These are phyloP conservation scores for Entomobrya multifasciata DNA, from an alignment of 2,888 invertebrate genomes.

Conservation along the genomic window DNA sequence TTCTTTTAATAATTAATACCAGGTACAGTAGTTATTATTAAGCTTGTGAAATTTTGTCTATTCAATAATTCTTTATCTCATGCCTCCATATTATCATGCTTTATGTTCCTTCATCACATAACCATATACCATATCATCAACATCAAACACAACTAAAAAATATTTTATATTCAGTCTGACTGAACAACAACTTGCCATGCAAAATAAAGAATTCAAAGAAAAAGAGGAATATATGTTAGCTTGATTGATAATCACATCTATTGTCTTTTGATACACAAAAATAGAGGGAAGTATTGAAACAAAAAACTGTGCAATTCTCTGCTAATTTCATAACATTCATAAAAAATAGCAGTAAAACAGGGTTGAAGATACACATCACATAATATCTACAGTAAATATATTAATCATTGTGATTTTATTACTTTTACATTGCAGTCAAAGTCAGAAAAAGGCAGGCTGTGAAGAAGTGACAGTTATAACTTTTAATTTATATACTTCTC, in stretches of 20 bases:
- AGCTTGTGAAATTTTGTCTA: not conserved
- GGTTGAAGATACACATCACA: too few relatives aligned
- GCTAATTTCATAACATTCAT: not conserved
- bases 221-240: not conserved
- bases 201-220: conserved; percentile 14
- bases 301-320: not conserved
- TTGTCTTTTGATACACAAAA: conserved; percentile 20
- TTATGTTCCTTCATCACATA: not conserved
- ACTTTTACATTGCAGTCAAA: conserved; percentile 16
- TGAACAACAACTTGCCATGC: not conserved
- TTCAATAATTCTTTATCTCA: not conserved
- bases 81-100: conserved; percentile 6
- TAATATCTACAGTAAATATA: too few relatives aligned
- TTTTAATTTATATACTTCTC: too few relatives aligned
- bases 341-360: conserved; percentile 18
- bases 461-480: conserved; percentile 25
- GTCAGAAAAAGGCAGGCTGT: conserved; percentile 23
- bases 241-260: conserved; percentile 16
- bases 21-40: conserved; percentile 21
- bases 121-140: not conserved
- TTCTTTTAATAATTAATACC: not conserved
- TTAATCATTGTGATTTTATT: not conserved
- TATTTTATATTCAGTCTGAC: not conserved
- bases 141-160: not conserved
- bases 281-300: not conserved